Percentiles rank a stretch among this genome's conserved stretches.
phyloP scores from a whole-genome alignment of 2,888 invertebrate species.

The Platycheirus rosarum region DNA sequence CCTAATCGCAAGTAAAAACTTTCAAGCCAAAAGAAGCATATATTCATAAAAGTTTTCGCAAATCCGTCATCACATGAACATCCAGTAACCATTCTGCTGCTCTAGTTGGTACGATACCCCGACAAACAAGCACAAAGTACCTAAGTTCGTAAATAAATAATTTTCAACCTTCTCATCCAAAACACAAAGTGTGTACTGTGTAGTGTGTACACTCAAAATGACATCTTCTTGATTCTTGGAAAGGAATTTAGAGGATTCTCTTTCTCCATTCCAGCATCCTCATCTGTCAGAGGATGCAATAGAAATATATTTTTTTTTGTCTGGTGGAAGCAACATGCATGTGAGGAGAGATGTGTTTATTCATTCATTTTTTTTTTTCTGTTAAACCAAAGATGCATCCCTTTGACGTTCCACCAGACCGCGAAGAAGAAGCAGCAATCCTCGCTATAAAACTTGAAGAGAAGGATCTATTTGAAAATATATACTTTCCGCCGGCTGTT shows the following conservation, averaged over 20 bases:
- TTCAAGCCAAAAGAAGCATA: no score
- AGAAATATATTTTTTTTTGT: neutral
- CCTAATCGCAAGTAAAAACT: no score
- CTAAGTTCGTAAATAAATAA: constrained; percentile 65
- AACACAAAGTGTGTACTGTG: constrained; percentile 68
- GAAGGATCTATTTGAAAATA: constrained; percentile 10
- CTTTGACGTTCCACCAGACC: constrained; percentile 65
- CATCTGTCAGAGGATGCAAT: neutral
- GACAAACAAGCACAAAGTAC: constrained; percentile 34
- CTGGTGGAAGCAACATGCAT: constrained; percentile 10
- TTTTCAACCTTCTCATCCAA: constrained; percentile 55
- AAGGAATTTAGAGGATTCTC: constrained; percentile 8
- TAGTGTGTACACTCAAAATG: constrained; percentile 44
- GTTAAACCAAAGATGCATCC: constrained; percentile 39
- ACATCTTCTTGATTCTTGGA: constrained; percentile 49
- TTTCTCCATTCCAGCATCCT: constrained; percentile 26
- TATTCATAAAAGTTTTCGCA: no score
- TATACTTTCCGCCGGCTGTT: neutral
- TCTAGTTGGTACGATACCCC: constrained; percentile 12
- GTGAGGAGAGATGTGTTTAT: neutral
- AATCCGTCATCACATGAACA: no score
- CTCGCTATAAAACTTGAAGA: neutral
- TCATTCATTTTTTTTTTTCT: constrained; percentile 21
- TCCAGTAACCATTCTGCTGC: no score
- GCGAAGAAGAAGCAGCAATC: constrained; percentile 35